These are phyloP conservation scores for Pao palembangensis DNA, from an alignment of 2,113 vertebrate species.

Conservation along the genomic window DNA sequence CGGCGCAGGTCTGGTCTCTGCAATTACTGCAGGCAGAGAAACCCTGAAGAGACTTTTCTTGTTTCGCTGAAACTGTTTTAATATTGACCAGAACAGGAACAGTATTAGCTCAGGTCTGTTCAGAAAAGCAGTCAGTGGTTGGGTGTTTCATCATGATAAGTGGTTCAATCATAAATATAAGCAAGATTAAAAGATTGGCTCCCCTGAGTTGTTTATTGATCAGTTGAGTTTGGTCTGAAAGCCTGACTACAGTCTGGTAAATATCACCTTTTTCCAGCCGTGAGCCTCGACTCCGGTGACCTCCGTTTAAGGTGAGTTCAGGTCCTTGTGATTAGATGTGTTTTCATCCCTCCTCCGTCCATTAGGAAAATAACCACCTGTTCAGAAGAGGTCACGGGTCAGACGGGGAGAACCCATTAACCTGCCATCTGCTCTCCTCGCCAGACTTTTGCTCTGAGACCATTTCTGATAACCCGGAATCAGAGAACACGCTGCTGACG, in stretches of 20 bases:
- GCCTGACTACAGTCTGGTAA: not conserved
- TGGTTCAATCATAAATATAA: too few species aligned
- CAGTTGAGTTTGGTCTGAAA: constrained; percentile 1
- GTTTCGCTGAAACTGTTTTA: too few species aligned
- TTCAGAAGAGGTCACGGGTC: constrained; percentile 30
- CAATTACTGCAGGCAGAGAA: too few species aligned
- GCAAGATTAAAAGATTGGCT: too few species aligned
- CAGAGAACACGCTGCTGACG: constrained; percentile 2
- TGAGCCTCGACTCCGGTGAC: not conserved
- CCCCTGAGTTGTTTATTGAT: too few species aligned
- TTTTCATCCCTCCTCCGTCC: constrained; percentile 16
- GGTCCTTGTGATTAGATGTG: constrained; percentile 20
- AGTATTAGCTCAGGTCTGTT: too few species aligned
- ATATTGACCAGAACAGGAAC: too few species aligned
- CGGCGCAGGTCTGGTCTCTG: constrained; percentile 8
- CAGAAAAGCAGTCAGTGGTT: too few species aligned
- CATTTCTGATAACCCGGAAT: constrained; percentile 10
- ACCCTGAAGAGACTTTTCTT: too few species aligned
- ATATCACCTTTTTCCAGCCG: not conserved
- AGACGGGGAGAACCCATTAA: constrained; percentile 23
- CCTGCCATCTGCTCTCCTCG: constrained; percentile 6
- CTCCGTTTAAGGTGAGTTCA: constrained; percentile 17
- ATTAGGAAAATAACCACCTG: constrained; percentile 44
- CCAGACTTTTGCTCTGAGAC: constrained; percentile 2
- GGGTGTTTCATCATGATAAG: too few species aligned